Conservation (phyloP, 2,797 vertebrate species). For the Intellagama lesueurii region DNA sequence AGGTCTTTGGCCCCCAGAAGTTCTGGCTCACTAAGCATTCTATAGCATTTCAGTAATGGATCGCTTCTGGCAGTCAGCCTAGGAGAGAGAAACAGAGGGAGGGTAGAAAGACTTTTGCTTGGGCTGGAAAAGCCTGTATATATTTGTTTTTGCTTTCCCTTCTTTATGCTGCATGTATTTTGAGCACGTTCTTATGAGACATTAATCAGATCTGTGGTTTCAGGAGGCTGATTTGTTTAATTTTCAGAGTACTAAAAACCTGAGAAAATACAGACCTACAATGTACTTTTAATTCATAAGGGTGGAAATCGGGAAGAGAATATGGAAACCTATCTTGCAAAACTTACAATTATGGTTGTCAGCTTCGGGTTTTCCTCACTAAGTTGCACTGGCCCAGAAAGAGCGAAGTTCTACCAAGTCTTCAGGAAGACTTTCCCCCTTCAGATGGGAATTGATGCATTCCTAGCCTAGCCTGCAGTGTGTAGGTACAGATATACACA, state of each 20-base stretch:
- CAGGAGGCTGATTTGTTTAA: not conserved
- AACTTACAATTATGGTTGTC: not conserved
- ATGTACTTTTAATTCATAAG: not conserved
- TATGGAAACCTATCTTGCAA: not conserved
- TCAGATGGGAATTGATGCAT: not conserved
- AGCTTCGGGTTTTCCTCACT: not conserved
- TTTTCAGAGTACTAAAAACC: conserved; percentile 10
- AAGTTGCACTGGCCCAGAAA: not conserved
- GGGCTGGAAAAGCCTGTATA: not conserved
- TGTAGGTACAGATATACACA: no score
- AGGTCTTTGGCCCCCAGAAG: conserved; percentile 20
- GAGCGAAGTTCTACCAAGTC: not conserved
- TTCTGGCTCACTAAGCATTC: conserved; percentile 31
- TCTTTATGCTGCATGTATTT: conserved; percentile 9
- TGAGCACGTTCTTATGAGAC: not conserved
- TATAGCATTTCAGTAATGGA: conserved; percentile 40
- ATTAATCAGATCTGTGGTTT: conserved; percentile 33
- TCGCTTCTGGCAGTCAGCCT: conserved; percentile 33
- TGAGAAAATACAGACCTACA: not conserved
- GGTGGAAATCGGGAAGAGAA: not conserved
- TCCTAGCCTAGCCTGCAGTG: no score
- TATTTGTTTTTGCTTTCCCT: conserved; percentile 11
- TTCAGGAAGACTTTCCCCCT: not conserved
- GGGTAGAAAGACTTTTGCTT: conserved; percentile 2
- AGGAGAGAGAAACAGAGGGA: not conserved